phyloP scores from a whole-genome alignment of 1,140 invertebrate genomes.

The Parasteatoda tepidariorum region DNA sequence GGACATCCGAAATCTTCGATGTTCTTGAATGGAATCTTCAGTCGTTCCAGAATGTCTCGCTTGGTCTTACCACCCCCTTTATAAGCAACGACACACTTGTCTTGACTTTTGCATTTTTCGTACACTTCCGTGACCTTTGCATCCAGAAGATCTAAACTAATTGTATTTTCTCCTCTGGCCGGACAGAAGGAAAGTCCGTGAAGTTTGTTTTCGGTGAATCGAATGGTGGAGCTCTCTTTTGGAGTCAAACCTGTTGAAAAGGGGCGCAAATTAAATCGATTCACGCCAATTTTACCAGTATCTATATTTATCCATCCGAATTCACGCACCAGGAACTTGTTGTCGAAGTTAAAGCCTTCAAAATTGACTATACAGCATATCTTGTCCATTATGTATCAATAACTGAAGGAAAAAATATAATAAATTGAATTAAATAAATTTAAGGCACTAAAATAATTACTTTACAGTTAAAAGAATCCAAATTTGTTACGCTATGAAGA shows the following conservation, averaged over 20 bases:
- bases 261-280: conserved; percentile 2
- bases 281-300: not conserved
- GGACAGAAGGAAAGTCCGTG: conserved; percentile 16
- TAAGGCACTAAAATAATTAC: not conserved
- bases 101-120: not conserved
- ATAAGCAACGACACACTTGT: not conserved
- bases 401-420: not conserved
- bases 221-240: not conserved
- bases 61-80: conserved; percentile 25
- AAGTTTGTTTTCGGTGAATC: not conserved
- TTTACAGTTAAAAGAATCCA: not conserved
- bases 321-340: conserved; percentile 23
- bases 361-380: conserved; percentile 33
- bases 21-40: conserved; percentile 6
- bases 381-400: conserved; percentile 4
- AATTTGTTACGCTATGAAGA: not conserved
- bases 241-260: not conserved
- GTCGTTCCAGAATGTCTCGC: not conserved
- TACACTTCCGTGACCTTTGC: not conserved
- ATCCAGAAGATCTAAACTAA: not conserved
- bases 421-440: not conserved
- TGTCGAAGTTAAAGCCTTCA: conserved; percentile 5
- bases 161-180: not conserved
- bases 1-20: conserved; percentile 26
- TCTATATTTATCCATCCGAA: conserved; percentile 10